Evolutionary conservation across 2,797 vertebrate genomes (phyloP).

Genomic region (Pipistrellus nathusii): DNA sequence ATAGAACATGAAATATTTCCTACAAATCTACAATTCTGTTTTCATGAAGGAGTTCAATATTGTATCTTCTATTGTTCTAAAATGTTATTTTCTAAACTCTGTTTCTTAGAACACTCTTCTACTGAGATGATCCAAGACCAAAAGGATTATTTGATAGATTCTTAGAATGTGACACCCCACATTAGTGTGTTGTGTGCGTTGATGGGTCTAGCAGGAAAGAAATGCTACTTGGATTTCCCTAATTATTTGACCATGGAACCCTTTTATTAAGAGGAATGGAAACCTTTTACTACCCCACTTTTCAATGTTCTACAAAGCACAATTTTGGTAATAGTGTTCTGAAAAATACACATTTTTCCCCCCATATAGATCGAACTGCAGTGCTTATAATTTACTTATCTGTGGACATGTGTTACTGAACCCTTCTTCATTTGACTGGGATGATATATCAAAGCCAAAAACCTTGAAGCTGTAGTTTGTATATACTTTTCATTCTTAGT

Average conservation of each 20-base stretch:
- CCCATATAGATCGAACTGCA: slow-evolving; percentile 2
- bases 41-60: slow-evolving; percentile 28
- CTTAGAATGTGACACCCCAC: neutral
- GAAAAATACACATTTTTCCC: neutral
- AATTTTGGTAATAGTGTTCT: neutral
- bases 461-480: slow-evolving; percentile 6
- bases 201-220: slow-evolving; percentile 7
- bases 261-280: neutral
- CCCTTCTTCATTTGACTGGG: slow-evolving; percentile 45
- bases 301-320: slow-evolving; percentile 14
- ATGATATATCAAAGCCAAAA: slow-evolving; percentile 34
- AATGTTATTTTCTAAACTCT: neutral
- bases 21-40: slow-evolving; percentile 27
- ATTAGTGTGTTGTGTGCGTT: neutral
- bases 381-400: slow-evolving; percentile 25
- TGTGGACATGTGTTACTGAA: slow-evolving; percentile 48
- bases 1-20: neutral
- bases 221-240: slow-evolving; percentile 6
- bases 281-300: neutral
- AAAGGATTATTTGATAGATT: slow-evolving; percentile 35
- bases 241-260: neutral
- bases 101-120: slow-evolving; percentile 17
- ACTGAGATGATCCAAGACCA: neutral
- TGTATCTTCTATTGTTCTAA: slow-evolving; percentile 30
- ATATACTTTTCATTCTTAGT: slow-evolving; percentile 29